Evolutionary conservation across 2,888 invertebrate species (phyloP), one percentile per base, ranked within the genome.

Genomic region (Nemotelus pantherinus): DNA sequence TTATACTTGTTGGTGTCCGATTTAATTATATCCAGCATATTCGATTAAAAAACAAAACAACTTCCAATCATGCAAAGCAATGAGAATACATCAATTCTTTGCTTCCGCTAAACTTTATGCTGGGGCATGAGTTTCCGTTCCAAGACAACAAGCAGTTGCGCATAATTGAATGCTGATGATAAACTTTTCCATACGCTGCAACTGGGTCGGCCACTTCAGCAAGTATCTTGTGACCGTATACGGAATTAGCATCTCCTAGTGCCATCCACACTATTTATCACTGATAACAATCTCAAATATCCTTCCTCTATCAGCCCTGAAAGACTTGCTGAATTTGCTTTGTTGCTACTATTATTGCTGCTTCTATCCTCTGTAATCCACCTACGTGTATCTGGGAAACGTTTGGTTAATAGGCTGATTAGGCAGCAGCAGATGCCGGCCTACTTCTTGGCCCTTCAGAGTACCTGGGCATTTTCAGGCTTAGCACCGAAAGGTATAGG

Each of bases 281-380:
- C 58, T 72, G 72, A 72, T 72, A 72, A 72, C 25, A 58, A n/a
- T 7, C 47, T 41, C 3, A 57, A 58, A 72, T 72, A 58, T 72
- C 58, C 72, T 60, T 60, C 72, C 72, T 41, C 25, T n/a, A 44
- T 39, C 39, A 10, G 25, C n/a, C 6, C 25, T 9, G 3, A 63
- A 72, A 74, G 41, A 39, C n/a, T 70, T 70, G 70, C 50, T 53
- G 70, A 39, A 6, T 55, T 55, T 55, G 44, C 55, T 53, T 39
- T 63, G 63, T 39, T 50, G 68, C 7, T 25, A 25, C 25, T 68
- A n/a, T 65, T 10, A 68, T 53, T 45, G 55, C 25, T 70, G 70
- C 70, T 41, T 5, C 55, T 50, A 41, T 39, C 9, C 43, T 39
- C 50, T 55, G 5, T 45, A 65, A 7, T 10, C 25, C 41, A 10